Base-by-base conservation (phyloP, 2,797 vertebrate species). In the Sparus aurata region DNA sequence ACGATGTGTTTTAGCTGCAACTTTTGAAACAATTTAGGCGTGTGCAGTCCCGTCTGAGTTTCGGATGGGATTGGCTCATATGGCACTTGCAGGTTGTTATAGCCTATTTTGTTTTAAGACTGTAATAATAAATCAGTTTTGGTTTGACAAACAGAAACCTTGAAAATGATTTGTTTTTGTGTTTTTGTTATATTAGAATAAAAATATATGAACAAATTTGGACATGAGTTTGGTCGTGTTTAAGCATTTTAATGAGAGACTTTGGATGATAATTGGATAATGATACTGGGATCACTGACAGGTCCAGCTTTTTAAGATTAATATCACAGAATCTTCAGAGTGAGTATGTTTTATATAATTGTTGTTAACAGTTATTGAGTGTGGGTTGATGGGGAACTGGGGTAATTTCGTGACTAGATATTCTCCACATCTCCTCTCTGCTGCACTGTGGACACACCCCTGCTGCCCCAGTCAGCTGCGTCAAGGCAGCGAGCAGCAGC, bases 391-490 rank as follows among this genome's bases (percentile, higher is more conserved):
- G 30, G 5, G 27, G 4, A 66, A 34, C 43, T 41, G 34, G 45
- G 43, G 2, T 47, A 63, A 7, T 16, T 70, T 43, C 6, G 3
- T 27, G 11, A 38, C 25, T 61, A 25, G 12, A n/a, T 55, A 30
- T 71, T 77, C 27, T 12, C 18, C 77, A 45, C 75, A 75, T 78
- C 75, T 83, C 71, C 70, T 75, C 79, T 77, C 53, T 87, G 79
- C 87, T 89, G 90, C 88, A 91, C 87, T 74, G 79, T 84, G 82
- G 88, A 78, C 91, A 90, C 86, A 79, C 89, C 89, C 90, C 86
- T 83, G 2, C 75, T 71, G 27, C 68, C 41, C 43, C 81, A 45
- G 64, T 63, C 75, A 71, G 52, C 49, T 20, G 8, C 25, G 34
- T 90, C 81, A 91, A 87, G 71, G 17, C 11, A 74, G 17, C 20